Conservation (phyloP, 2,888 invertebrate genomes). For the Nudaria mundana region DNA sequence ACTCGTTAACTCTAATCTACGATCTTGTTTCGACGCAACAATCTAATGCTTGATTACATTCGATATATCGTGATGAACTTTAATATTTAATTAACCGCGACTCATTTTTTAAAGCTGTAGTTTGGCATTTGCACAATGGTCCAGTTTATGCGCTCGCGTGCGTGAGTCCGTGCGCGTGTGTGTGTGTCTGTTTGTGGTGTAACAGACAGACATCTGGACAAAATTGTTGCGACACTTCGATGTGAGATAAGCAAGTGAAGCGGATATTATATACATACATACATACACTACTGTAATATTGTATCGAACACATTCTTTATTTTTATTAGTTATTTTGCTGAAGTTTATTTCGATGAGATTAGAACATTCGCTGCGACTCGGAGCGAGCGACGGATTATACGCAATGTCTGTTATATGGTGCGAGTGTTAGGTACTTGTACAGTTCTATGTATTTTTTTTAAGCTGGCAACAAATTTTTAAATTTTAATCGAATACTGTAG, state of each 20-base stretch:
- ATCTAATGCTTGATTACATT: conserved; percentile 7
- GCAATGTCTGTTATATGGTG: too few relatives aligned
- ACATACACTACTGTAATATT: too few relatives aligned
- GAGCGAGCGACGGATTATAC: too few relatives aligned
- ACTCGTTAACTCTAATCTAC: conserved; percentile 1
- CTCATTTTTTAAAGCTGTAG: conserved; percentile 5
- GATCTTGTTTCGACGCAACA: conserved; percentile 1
- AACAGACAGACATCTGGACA: conserved; percentile 16
- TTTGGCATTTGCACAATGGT: conserved; percentile 12
- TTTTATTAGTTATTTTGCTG: too few relatives aligned
- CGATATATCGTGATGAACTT: conserved; percentile 11
- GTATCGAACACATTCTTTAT: too few relatives aligned
- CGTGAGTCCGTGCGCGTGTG: not conserved
- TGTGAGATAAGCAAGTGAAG: conserved; percentile 13
- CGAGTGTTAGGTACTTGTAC: too few relatives aligned
- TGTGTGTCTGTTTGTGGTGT: conserved; percentile 3
- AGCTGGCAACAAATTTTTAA: too few relatives aligned
- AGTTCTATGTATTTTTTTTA: too few relatives aligned
- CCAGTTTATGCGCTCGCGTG: not conserved
- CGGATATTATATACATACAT: too few relatives aligned
- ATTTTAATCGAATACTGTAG: too few relatives aligned
- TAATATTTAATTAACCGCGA: conserved; percentile 10
- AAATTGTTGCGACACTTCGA: conserved; percentile 13
- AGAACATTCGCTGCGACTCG: too few relatives aligned
- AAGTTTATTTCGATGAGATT: too few relatives aligned